Evolutionary conservation across 1,140 invertebrate species (phyloP).

Genomic region (Gyrodactylus salaris): DNA sequence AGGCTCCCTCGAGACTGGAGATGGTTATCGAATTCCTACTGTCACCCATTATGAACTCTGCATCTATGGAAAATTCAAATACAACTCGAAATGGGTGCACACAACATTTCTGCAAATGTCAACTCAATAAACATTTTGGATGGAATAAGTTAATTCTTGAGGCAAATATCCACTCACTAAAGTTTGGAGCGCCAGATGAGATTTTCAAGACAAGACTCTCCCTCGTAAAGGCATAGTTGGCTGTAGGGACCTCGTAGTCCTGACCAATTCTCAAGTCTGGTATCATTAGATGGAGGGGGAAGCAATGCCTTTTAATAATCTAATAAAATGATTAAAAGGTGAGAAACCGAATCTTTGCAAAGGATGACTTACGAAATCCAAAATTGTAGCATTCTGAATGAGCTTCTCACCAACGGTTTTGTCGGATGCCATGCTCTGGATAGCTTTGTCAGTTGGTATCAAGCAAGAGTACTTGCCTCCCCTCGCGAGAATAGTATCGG

Average conservation of each 20-base stretch:
- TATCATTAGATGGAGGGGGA: background rate
- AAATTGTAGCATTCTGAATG: background rate
- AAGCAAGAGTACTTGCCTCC: background rate
- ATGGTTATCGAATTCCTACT: background rate
- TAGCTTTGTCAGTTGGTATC: background rate
- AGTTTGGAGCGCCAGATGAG: background rate
- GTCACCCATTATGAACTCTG: background rate
- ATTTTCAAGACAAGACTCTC: background rate
- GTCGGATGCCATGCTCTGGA: background rate
- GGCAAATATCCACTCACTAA: too few species aligned
- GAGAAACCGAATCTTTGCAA: background rate
- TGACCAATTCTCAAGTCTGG: background rate
- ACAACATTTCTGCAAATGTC: too few species aligned
- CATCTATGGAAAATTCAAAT: too few species aligned
- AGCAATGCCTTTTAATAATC: background rate
- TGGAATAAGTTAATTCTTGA: too few species aligned
- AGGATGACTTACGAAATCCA: background rate
- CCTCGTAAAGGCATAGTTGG: background rate
- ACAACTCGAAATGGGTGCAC: too few species aligned
- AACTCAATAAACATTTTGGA: too few species aligned
- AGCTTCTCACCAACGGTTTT: background rate
- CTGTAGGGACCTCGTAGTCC: background rate
- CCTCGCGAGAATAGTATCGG: background rate
- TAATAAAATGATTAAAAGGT: background rate
- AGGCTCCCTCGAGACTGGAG: background rate